These are phyloP conservation scores for Leptosomus discolor DNA, from an alignment of 2,113 vertebrate genomes.

Conservation along the genomic window DNA sequence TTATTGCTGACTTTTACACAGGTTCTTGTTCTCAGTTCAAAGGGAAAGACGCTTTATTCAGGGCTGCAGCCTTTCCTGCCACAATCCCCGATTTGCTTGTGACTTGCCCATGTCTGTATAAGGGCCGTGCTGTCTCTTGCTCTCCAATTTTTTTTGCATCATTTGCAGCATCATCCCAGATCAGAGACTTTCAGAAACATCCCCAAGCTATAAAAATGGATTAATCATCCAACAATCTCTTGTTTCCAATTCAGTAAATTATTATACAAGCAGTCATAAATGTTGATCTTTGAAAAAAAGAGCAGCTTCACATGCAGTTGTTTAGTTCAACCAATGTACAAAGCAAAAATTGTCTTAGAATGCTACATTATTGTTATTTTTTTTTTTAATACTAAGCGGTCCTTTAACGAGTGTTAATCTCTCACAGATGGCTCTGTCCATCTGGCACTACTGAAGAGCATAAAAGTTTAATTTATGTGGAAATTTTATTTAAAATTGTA, in stretches of 20 bases:
- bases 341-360: conserved; percentile 6
- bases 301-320: conserved; percentile 6
- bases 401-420: conserved; percentile 39
- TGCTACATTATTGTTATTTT: not conserved
- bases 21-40: not conserved
- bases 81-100: accelerated
- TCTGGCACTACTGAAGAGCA: conserved; percentile 30
- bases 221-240: not conserved
- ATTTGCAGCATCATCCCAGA: not conserved
- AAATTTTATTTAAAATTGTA: conserved; percentile 30
- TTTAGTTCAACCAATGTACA: conserved; percentile 26
- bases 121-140: accelerated
- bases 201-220: not conserved
- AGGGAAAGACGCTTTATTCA: not conserved
- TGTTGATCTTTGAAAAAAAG: not conserved
- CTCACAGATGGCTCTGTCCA: conserved; percentile 41
- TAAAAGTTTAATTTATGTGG: conserved; percentile 29
- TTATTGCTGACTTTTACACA: not conserved
- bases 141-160: not conserved
- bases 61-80: not conserved
- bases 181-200: not conserved
- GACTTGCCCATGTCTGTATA: not conserved
- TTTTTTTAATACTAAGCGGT: not conserved
- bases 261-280: conserved; percentile 1
- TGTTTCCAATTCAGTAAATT: not conserved